These are phyloP conservation scores for Coptodon rendalli DNA, from an alignment of 2,113 vertebrate genomes.

Conservation along the genomic window DNA sequence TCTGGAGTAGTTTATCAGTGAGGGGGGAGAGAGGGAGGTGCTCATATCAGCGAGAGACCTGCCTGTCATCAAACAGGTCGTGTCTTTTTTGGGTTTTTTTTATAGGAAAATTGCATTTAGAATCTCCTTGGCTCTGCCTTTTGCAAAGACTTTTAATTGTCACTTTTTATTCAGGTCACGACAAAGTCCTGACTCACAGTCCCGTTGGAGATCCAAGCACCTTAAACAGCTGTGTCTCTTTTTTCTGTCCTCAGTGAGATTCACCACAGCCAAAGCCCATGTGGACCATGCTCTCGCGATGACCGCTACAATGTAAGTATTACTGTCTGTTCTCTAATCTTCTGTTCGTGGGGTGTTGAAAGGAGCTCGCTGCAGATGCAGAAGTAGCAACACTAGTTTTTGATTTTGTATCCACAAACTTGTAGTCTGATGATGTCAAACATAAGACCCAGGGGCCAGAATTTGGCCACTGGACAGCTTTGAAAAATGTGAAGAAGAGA, in stretches of 20 bases:
- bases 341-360: background rate
- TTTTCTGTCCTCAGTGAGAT: constrained; percentile 37
- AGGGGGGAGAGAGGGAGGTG: background rate
- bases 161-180: background rate
- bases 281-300: constrained; percentile 27
- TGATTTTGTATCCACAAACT: background rate
- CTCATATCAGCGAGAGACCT: background rate
- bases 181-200: background rate
- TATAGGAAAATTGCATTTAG: background rate
- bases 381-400: background rate
- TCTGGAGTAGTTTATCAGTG: background rate
- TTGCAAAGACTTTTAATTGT: background rate
- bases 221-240: background rate
- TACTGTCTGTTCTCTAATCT: background rate
- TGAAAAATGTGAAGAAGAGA: background rate
- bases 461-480: background rate
- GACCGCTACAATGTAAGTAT: constrained; percentile 57
- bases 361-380: background rate
- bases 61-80: background rate
- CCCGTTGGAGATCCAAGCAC: background rate
- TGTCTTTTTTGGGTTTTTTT: background rate
- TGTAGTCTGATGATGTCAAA: background rate
- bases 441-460: background rate
- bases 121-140: background rate
- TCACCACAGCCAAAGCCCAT: background rate